Evolutionary conservation across 2,113 vertebrate genomes (phyloP).

Genomic region (Vanacampus margaritifer): DNA sequence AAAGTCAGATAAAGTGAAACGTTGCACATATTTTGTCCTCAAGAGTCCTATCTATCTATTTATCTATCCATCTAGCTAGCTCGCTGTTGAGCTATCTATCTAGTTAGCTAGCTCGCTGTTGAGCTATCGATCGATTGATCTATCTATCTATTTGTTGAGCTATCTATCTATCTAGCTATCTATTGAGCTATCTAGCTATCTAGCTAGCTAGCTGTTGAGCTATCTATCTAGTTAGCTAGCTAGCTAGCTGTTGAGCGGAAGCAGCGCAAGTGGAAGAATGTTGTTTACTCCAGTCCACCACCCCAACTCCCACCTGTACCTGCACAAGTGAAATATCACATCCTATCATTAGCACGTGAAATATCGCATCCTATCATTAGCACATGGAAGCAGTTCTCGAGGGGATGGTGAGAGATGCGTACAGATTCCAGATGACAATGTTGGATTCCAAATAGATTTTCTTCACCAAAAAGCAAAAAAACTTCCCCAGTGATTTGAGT

Average conservation of each 20-base stretch:
- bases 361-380: slow-evolving; percentile 46
- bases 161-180: too few relatives aligned
- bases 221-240: too few relatives aligned
- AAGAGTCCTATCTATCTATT: too few relatives aligned
- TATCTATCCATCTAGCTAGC: too few relatives aligned
- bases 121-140: too few relatives aligned
- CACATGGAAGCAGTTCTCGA: slow-evolving; percentile 25
- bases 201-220: too few relatives aligned
- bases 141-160: too few relatives aligned
- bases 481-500: slow-evolving; percentile 51
- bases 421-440: slow-evolving; percentile 9
- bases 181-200: too few relatives aligned
- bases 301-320: not conserved
- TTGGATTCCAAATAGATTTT: slow-evolving; percentile 25
- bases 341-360: slow-evolving; percentile 43
- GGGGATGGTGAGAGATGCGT: slow-evolving; percentile 22
- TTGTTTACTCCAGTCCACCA: slow-evolving; percentile 25
- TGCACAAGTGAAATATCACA: slow-evolving; percentile 47
- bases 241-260: too few relatives aligned
- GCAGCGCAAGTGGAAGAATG: slow-evolving; percentile 36
- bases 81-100: too few relatives aligned
- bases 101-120: too few relatives aligned
- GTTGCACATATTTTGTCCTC: too few relatives aligned
- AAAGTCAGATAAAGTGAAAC: not conserved
- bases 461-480: slow-evolving; percentile 24